Base-by-base conservation (phyloP, 2,113 vertebrate genomes). In the Nothoprocta pentlandii region DNA sequence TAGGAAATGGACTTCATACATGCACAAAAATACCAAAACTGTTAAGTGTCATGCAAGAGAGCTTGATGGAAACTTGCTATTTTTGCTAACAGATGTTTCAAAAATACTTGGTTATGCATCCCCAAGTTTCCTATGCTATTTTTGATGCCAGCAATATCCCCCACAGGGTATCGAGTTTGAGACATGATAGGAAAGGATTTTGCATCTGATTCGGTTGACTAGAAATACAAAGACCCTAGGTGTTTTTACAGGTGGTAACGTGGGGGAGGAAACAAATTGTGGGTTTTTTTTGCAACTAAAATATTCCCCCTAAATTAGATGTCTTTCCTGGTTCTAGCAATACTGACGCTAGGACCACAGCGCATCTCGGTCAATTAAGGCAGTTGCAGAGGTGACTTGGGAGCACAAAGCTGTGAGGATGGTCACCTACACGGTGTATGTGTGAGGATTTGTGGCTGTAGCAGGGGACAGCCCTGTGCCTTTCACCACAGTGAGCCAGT, bases 1-100 rank as follows among this genome's bases (percentile, higher is more conserved):
- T 92, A 96, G 93, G 94, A 97, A 97, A 93, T 92, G 84, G 87
- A 91, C 78, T 96, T 95, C 36, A 46, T 92, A 58, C 90, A 89
- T 88, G 44, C 79, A 93, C 51, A 93, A 85, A 96, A 97, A 87
- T 96, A 92, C 54, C 71, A 91, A 49, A 92, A 79, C 87, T 96
- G 12, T 92, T 92, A 84, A 95, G 34, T 95, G 80, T 95, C 59
- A 85, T 93, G 74, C 6, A 66, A 79, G 83, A 90, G 78, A 79
- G 47, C 44, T 36, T 89, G 85, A 68, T 90, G 93, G 92, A 95
- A 87, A 85, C 46, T 94, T 97, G 68, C 95, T 97, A 91, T 95
- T 97, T 97, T 96, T 94, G 67, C 59, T 90, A 51, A 91, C 54
- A 56, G 49, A 41, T 64, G 89, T 93, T 80, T 91, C 7, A 93